These are phyloP conservation scores for Lacanobia wlatinum DNA, from an alignment of 2,888 invertebrate genomes.

Conservation along the genomic window DNA sequence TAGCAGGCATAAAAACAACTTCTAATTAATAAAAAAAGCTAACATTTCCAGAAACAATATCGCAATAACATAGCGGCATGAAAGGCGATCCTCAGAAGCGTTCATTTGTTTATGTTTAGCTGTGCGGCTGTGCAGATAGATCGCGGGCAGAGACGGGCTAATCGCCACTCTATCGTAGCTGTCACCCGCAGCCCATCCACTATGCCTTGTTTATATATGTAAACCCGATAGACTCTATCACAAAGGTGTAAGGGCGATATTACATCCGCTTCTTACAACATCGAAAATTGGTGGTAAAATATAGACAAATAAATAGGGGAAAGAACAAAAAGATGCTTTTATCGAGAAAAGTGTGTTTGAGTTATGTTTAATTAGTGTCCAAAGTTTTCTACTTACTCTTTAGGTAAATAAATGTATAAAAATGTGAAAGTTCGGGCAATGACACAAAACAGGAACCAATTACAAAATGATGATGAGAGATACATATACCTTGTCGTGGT, in stretches of 20 bases:
- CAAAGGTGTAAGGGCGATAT: conserved; percentile 36
- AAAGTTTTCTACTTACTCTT: not conserved
- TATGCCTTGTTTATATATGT: conserved; percentile 65
- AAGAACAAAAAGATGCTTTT: conserved; percentile 48
- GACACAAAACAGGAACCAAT: not conserved
- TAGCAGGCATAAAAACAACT: not conserved
- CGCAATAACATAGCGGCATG: conserved; percentile 26
- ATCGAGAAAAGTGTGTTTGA: conserved; percentile 30
- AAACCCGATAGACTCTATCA: conserved; percentile 55
- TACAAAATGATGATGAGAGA: no score
- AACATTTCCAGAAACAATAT: conserved; percentile 30
- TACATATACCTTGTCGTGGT: not conserved
- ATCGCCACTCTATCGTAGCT: conserved; percentile 85
- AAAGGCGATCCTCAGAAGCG: conserved; percentile 43
- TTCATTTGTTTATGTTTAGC: conserved; percentile 64
- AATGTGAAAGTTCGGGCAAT: not conserved
- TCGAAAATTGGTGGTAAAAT: conserved; percentile 46
- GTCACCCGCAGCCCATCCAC: conserved; percentile 78
- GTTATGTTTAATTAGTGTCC: conserved; percentile 4
- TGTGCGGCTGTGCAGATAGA: conserved; percentile 59
- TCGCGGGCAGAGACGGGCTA: conserved; percentile 83
- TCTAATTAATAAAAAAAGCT: not conserved
- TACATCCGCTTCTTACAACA: conserved; percentile 17
- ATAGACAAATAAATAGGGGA: conserved; percentile 49
- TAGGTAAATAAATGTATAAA: no score